These are phyloP conservation scores for Bothrops jararaca DNA, from an alignment of 2,113 vertebrate species.

Conservation along the genomic window DNA sequence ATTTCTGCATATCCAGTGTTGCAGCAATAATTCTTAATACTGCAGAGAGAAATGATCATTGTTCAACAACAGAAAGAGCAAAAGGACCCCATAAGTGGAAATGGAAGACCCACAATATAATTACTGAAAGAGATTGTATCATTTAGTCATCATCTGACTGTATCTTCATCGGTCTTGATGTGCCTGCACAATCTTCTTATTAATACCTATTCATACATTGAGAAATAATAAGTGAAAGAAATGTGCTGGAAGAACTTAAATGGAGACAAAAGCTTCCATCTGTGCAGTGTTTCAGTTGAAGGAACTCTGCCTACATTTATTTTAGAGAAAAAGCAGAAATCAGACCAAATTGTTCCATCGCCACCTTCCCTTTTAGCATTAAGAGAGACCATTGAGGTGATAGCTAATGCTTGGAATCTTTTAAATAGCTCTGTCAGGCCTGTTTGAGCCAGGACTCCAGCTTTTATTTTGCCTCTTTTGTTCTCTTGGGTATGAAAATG, in stretches of 20 bases:
- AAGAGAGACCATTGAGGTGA: constrained; percentile 39
- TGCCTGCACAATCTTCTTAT: not conserved
- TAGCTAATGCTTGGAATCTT: constrained; percentile 55
- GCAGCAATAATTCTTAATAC: not conserved
- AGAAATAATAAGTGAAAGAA: not conserved
- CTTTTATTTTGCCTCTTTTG: constrained; percentile 58
- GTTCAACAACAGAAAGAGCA: not conserved
- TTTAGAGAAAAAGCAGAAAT: constrained; percentile 42
- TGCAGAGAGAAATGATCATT: not conserved
- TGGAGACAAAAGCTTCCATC: constrained; percentile 15
- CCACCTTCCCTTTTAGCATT: constrained; percentile 42
- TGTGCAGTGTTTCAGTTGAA: constrained; percentile 19
- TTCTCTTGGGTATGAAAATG: constrained; percentile 42
- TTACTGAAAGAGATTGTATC: not conserved
- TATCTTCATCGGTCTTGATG: not conserved
- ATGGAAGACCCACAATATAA: not conserved
- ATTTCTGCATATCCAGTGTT: not conserved
- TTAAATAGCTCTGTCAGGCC: constrained; percentile 47
- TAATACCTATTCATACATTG: not conserved
- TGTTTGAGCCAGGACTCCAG: constrained; percentile 46
- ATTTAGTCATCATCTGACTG: not conserved
- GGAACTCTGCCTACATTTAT: constrained; percentile 27
- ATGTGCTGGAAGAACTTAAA: constrained; percentile 19
- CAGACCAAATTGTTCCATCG: constrained; percentile 50
- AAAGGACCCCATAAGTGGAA: not conserved